These are phyloP conservation scores for Platycheirus albimanus DNA, from an alignment of 2,888 invertebrate species.

Conservation along the genomic window DNA sequence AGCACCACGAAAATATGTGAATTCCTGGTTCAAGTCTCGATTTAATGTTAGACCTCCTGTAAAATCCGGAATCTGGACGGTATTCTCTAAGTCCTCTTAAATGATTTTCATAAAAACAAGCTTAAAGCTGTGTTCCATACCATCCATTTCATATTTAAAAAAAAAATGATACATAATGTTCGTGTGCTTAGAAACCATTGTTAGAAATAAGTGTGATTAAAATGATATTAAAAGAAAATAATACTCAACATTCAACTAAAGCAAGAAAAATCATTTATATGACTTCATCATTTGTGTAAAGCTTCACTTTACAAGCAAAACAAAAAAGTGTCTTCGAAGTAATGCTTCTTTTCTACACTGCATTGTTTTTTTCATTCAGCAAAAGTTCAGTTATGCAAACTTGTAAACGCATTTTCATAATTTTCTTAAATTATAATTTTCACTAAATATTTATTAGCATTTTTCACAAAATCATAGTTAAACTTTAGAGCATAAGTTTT, in stretches of 20 bases:
- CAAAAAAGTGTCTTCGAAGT: conserved; percentile 11
- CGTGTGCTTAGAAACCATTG: background rate
- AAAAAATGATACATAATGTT: too few relatives aligned
- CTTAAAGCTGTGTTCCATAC: too few relatives aligned
- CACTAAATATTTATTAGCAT: background rate
- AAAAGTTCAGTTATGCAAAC: background rate
- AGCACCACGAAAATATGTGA: too few relatives aligned
- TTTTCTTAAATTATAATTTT: background rate
- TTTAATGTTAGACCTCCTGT: too few relatives aligned
- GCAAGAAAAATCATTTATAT: background rate
- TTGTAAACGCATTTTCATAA: conserved; percentile 5
- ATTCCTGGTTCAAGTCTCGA: too few relatives aligned
- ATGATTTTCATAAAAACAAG: too few relatives aligned
- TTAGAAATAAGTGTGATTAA: background rate
- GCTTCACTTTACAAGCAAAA: background rate
- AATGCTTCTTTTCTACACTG: conserved; percentile 5
- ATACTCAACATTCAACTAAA: background rate
- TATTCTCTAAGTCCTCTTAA: too few relatives aligned
- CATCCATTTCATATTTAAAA: background rate
- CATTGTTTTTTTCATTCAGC: conserved; percentile 9
- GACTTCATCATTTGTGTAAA: background rate
- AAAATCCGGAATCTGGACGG: too few relatives aligned
- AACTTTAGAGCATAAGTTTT: conserved; percentile 50
- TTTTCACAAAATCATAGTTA: conserved; percentile 44
- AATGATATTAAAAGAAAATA: too few relatives aligned